phyloP scores from a whole-genome alignment of 1,140 invertebrate genomes.

The Maniola jurtina region DNA sequence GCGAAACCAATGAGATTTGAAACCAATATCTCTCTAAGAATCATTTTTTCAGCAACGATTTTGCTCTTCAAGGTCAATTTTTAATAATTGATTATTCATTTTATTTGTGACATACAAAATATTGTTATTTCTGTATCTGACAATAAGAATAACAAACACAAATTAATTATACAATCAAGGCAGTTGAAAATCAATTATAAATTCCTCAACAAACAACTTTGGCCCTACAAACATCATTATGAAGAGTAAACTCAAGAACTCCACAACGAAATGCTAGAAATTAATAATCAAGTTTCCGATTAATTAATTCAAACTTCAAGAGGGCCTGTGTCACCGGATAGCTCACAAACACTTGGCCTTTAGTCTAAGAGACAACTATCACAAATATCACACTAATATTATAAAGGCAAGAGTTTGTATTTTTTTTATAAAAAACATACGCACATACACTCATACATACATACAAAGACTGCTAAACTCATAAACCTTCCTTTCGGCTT shows the following conservation, averaged over 20 bases:
- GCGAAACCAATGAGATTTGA: too few species aligned
- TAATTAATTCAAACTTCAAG: conserved; percentile 10
- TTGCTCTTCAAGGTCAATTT: neutral
- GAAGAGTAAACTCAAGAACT: neutral
- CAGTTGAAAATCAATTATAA: conserved; percentile 9
- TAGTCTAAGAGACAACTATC: neutral
- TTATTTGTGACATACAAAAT: neutral
- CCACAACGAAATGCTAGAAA: neutral
- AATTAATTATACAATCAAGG: conserved; percentile 8
- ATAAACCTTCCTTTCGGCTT: too few species aligned
- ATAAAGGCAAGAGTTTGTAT: too few species aligned
- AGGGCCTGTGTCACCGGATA: conserved; percentile 1
- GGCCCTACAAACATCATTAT: conserved; percentile 7
- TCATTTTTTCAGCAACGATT: too few species aligned
- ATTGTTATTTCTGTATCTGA: neutral
- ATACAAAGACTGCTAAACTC: too few species aligned
- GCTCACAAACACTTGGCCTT: neutral
- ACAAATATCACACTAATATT: too few species aligned
- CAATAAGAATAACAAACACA: conserved; percentile 4
- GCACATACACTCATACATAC: too few species aligned
- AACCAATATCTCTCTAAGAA: too few species aligned
- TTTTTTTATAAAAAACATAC: too few species aligned
- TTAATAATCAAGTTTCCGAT: conserved; percentile 10
- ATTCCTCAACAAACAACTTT: conserved; percentile 3
- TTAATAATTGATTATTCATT: too few species aligned